Evolutionary conservation across 2,888 invertebrate species (phyloP).

Genomic region (Deroplatys truncata): DNA sequence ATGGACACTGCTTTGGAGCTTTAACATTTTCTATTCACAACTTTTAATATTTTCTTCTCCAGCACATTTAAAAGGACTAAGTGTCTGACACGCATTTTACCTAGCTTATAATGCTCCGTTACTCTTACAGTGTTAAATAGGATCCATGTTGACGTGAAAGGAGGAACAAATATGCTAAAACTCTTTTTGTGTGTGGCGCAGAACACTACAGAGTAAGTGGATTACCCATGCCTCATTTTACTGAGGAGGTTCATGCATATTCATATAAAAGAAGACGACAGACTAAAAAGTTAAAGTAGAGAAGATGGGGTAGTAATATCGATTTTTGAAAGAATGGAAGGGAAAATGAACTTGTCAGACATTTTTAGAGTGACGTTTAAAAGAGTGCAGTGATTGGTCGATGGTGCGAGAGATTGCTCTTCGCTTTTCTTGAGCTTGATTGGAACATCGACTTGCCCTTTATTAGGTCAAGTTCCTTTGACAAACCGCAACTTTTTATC

Average conservation of each 20-base stretch:
- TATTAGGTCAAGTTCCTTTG: not conserved
- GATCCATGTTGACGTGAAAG: not conserved
- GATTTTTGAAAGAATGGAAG: not conserved
- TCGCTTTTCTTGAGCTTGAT: not conserved
- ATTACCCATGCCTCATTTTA: not conserved
- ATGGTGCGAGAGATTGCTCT: not conserved
- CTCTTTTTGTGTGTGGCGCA: not conserved
- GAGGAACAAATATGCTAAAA: not conserved
- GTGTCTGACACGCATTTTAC: not conserved
- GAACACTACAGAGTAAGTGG: not conserved
- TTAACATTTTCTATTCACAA: too few relatives aligned
- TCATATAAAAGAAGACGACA: not conserved
- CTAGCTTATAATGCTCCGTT: not conserved
- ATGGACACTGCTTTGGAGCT: too few relatives aligned
- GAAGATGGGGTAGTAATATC: not conserved
- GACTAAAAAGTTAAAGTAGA: not conserved
- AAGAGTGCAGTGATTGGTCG: not conserved
- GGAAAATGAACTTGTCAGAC: not conserved
- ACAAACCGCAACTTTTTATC: not conserved
- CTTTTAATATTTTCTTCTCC: too few relatives aligned
- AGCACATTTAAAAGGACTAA: not conserved
- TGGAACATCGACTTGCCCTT: not conserved
- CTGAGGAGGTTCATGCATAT: not conserved
- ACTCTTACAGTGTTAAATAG: too few relatives aligned
- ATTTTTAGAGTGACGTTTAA: not conserved